phyloP scores from a whole-genome alignment of 2,888 invertebrate genomes.

The Bhutanitis thaidina region DNA sequence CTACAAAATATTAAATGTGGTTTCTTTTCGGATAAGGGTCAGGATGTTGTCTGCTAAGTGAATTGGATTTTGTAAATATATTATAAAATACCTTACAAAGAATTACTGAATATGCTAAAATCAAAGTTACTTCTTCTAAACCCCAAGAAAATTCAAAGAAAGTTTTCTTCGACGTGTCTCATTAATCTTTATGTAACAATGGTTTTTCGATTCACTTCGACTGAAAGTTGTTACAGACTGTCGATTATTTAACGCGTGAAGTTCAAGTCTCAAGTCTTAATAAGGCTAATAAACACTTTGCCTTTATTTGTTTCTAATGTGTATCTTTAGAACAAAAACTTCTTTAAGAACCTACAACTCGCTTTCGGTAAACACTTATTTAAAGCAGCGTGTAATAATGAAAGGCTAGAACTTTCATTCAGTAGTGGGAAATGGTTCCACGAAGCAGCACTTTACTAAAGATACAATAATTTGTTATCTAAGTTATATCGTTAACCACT shows the following conservation, averaged over 20 bases:
- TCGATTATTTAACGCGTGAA: slow-evolving; percentile 14
- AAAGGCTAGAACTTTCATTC: neutral
- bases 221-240: slow-evolving; percentile 14
- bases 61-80: no score
- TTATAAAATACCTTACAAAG: no score
- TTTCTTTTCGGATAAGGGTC: no score
- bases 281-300: slow-evolving; percentile 5
- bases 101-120: no score
- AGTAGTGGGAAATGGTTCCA: neutral
- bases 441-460: neutral
- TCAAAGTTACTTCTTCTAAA: neutral
- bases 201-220: slow-evolving; percentile 15
- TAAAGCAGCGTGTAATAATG: neutral
- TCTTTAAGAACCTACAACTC: no score
- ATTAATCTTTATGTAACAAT: slow-evolving; percentile 19
- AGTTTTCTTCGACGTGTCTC: neutral
- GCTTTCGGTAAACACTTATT: no score
- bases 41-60: no score
- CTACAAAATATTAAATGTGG: no score
- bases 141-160: slow-evolving; percentile 5
- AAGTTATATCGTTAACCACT: neutral
- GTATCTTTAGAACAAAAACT: slow-evolving; percentile 18
- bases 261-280: slow-evolving; percentile 8
- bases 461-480: slow-evolving; percentile 2
- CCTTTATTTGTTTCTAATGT: slow-evolving; percentile 21